A percentile compares a stretch with the other conserved stretches of the same genome.
Evolutionary conservation across 92 coral and sea anemone species (phyloP).

Genomic region (Porites rus): DNA sequence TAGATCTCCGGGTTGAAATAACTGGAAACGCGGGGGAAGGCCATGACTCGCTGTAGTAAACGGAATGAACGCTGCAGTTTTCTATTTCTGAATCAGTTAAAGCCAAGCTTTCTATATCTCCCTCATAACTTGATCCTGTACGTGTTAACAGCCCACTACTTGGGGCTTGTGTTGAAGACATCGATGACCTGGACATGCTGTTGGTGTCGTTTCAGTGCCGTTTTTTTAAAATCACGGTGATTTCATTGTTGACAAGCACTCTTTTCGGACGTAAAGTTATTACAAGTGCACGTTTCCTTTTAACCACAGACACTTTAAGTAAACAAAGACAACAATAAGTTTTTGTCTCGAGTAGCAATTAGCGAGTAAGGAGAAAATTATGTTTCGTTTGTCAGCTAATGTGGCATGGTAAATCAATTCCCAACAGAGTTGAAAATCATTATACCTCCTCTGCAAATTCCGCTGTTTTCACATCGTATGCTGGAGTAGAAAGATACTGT

Average conservation of each 20-base stretch:
- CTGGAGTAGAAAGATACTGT: too few species aligned
- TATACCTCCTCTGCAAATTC: neutral
- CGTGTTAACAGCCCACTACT: neutral
- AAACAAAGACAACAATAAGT: neutral
- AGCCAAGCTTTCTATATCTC: constrained; percentile 16
- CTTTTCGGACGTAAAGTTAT: neutral
- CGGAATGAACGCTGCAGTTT: neutral
- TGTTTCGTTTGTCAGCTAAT: too few species aligned
- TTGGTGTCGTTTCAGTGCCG: neutral
- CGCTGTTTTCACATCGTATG: neutral
- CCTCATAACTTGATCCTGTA: constrained; percentile 19
- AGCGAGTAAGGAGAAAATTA: too few species aligned
- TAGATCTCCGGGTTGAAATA: neutral
- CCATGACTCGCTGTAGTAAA: neutral
- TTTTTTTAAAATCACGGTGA: too few species aligned
- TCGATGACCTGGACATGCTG: constrained; percentile 20
- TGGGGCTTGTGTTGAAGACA: neutral
- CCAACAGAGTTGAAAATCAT: neutral
- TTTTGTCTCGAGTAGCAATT: neutral
- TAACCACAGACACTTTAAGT: neutral
- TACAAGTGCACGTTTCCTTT: neutral
- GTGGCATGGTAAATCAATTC: too few species aligned
- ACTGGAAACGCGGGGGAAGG: constrained; percentile 3
- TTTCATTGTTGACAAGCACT: neutral
- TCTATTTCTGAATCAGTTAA: neutral